A percentile compares a stretch with the other conserved stretches of the same genome.
Evolutionary conservation across 2,113 vertebrate species (phyloP).

Genomic region (Pseudorhombus dupliciocellatus): DNA sequence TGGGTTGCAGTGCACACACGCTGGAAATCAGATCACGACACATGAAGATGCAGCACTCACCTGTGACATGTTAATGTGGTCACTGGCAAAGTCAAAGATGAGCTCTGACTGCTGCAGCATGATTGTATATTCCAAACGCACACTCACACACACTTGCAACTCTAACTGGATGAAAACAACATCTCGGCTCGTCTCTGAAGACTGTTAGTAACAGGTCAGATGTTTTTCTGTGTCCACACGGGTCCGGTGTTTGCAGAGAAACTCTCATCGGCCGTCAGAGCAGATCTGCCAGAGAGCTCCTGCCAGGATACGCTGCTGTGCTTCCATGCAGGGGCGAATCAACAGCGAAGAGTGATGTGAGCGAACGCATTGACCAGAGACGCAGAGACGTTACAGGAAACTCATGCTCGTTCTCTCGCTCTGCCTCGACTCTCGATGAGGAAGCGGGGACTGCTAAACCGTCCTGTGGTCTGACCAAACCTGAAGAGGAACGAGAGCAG

Average conservation of each 20-base stretch:
- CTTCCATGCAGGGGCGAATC: conserved; percentile 23
- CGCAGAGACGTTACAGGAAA: conserved; percentile 72
- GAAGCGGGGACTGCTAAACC: conserved; percentile 69
- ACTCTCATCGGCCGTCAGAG: conserved; percentile 5
- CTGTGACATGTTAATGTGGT: conserved; percentile 90
- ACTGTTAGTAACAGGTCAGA: background rate
- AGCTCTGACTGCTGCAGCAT: conserved; percentile 89
- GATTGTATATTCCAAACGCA: conserved; percentile 36
- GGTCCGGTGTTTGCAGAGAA: conserved; percentile 5
- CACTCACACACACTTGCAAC: background rate
- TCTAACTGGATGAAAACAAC: conserved; percentile 42
- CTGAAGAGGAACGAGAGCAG: conserved; percentile 43
- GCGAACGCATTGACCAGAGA: conserved; percentile 62
- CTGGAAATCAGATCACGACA: background rate
- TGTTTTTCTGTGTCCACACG: background rate
- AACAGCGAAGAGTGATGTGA: conserved; percentile 42
- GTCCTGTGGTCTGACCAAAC: conserved; percentile 70
- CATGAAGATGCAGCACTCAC: conserved; percentile 57
- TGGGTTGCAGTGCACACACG: background rate
- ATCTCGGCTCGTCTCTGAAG: conserved; percentile 41
- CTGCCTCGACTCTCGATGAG: conserved; percentile 62
- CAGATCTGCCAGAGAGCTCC: background rate
- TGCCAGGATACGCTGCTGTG: conserved; percentile 7
- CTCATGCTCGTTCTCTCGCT: conserved; percentile 37
- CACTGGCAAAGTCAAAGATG: conserved; percentile 94